These are phyloP conservation scores for Eospalax fontanierii DNA, from an alignment of 2,797 vertebrate species.

Conservation along the genomic window DNA sequence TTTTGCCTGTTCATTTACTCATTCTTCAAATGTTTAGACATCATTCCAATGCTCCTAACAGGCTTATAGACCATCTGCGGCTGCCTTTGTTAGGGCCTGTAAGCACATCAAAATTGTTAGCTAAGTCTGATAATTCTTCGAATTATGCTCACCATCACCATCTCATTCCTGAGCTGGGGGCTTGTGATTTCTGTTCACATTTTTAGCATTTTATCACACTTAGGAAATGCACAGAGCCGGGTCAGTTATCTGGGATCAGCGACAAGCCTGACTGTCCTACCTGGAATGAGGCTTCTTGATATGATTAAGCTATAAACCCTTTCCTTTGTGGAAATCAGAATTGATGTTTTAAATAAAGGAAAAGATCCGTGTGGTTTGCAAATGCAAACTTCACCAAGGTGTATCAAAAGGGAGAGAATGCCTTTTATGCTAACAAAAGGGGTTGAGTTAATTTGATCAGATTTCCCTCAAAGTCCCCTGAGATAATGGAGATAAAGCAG, in stretches of 20 bases:
- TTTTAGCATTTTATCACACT: constrained; percentile 48
- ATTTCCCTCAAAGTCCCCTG: constrained; percentile 53
- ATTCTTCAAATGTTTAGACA: not conserved
- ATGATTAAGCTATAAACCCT: not conserved
- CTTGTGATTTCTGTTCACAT: not conserved
- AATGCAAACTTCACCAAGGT: not conserved
- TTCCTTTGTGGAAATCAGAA: not conserved
- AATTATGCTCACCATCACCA: not conserved
- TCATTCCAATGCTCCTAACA: not conserved
- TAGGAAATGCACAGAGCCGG: not conserved
- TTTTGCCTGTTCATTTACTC: not conserved
- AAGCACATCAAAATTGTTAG: constrained; percentile 23
- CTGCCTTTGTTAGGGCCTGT: not conserved
- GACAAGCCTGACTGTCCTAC: not conserved
- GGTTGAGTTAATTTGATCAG: not conserved
- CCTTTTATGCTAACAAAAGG: constrained; percentile 6
- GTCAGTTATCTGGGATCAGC: not conserved
- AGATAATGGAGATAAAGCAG: not conserved
- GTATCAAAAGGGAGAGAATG: not conserved
- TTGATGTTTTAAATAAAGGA: not conserved
- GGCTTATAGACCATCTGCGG: not conserved
- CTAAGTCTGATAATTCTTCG: constrained; percentile 42
- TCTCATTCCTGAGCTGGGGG: constrained; percentile 11
- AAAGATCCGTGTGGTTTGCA: not conserved
- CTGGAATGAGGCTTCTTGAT: constrained; percentile 53